phyloP scores from a whole-genome alignment of 2,113 vertebrate genomes.

The Prionailurus viverrinus region DNA sequence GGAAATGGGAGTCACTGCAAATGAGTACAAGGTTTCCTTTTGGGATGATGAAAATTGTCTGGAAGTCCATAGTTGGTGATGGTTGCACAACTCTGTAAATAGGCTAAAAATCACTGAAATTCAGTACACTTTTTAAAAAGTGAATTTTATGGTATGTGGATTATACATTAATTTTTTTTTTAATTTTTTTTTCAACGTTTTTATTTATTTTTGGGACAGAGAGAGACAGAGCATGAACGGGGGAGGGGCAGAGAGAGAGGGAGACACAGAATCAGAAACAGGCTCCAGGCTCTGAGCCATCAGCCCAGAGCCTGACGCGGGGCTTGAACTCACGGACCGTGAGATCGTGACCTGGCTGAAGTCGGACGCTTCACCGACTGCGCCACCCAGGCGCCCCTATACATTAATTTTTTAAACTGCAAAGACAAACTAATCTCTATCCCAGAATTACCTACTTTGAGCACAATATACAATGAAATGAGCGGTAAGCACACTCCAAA shows the following conservation, averaged over 20 bases:
- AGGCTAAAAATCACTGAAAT: not conserved
- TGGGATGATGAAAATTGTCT: not conserved
- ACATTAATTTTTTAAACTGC: not conserved
- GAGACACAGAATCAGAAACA: too few species aligned
- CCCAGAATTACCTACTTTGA: rapidly evolving
- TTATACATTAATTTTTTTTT: not conserved
- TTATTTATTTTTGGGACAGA: too few species aligned
- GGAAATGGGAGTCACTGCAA: not conserved
- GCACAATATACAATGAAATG: too few species aligned
- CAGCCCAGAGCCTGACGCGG: too few species aligned
- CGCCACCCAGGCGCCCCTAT: not conserved
- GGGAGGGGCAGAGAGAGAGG: too few species aligned
- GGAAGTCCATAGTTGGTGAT: not conserved
- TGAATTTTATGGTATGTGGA: not conserved
- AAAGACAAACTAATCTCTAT: not conserved
- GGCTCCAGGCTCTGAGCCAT: too few species aligned
- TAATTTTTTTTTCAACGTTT: too few species aligned
- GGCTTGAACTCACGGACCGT: too few species aligned
- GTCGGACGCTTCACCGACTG: too few species aligned
- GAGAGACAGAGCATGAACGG: too few species aligned
- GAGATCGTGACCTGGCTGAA: too few species aligned
- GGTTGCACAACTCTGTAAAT: not conserved
- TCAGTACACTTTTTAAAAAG: not conserved
- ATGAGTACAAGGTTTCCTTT: not conserved
- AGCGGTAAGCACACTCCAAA: not conserved